A percentile compares a stretch with the other conserved stretches of the same genome.
These are phyloP conservation scores for Harpalus rubripes DNA, from an alignment of 2,888 invertebrate species.

Conservation along the genomic window DNA sequence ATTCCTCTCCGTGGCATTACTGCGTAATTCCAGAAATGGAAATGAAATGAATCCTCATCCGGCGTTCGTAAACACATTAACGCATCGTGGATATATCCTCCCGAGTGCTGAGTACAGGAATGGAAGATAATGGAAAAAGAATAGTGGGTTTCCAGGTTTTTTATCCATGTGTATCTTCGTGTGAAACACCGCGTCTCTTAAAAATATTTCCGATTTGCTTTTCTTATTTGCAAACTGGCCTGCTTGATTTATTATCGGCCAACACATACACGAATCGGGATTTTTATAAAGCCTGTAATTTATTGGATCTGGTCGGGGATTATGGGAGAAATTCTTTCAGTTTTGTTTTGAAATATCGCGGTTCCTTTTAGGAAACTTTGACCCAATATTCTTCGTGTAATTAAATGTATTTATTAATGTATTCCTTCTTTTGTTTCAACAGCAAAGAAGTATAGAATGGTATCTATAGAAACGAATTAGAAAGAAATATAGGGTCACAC, in stretches of 20 bases:
- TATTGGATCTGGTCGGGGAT: slow-evolving; percentile 61
- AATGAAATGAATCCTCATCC: neutral
- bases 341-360: slow-evolving; percentile 43
- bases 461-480: neutral
- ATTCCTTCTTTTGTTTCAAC: neutral
- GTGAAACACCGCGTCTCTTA: slow-evolving; percentile 31
- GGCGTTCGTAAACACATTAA: slow-evolving; percentile 56
- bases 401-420: slow-evolving; percentile 3
- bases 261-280: slow-evolving; percentile 52
- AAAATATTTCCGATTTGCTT: slow-evolving; percentile 44
- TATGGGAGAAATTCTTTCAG: slow-evolving; percentile 36
- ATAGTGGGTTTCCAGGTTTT: slow-evolving; percentile 35
- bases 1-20: no score
- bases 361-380: neutral
- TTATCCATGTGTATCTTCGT: slow-evolving; percentile 33
- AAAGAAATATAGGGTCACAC: no score
- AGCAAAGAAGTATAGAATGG: neutral
- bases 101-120: slow-evolving; percentile 13
- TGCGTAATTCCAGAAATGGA: neutral
- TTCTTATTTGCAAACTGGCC: slow-evolving; percentile 41
- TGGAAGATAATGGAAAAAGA: slow-evolving; percentile 58
- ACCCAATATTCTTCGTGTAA: neutral
- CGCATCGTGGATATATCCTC: slow-evolving; percentile 28
- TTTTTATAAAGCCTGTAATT: slow-evolving; percentile 60
- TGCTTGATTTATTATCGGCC: slow-evolving; percentile 44